Conservation (phyloP, 2,888 invertebrate genomes). For the Piscicola geometra region DNA sequence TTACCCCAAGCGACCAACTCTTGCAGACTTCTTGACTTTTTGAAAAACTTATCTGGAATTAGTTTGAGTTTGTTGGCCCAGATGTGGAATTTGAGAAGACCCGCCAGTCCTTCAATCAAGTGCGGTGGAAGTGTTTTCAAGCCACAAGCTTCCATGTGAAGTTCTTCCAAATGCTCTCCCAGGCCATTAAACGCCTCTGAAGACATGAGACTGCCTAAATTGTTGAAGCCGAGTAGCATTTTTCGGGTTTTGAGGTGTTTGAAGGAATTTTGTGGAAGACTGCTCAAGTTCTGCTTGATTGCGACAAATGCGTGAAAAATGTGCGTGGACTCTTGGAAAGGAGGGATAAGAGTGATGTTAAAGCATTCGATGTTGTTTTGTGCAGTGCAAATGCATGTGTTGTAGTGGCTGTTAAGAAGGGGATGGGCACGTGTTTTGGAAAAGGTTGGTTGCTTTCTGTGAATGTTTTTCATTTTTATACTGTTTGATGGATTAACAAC, state of each 20-base stretch:
- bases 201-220: conserved; percentile 38
- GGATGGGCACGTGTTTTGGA: no score
- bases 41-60: conserved; percentile 40
- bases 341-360: conserved; percentile 36
- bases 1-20: conserved; percentile 44
- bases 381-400: conserved; percentile 17
- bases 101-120: conserved; percentile 36
- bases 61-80: conserved; percentile 42
- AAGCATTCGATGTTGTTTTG: conserved; percentile 34
- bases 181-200: conserved; percentile 40
- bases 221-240: conserved; percentile 41
- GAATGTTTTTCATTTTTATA: no score
- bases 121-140: conserved; percentile 36
- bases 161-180: conserved; percentile 40
- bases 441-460: no score
- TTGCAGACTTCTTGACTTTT: conserved; percentile 33
- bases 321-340: conserved; percentile 33
- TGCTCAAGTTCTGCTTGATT: conserved; percentile 36
- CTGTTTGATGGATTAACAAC: no score
- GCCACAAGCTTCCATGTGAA: conserved; percentile 39
- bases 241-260: conserved; percentile 39
- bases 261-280: conserved; percentile 39
- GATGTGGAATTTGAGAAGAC: conserved; percentile 40
- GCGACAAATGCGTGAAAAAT: conserved; percentile 39
- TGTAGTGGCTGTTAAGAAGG: not conserved